Evolutionary conservation across 92 coral and sea anemone genomes (phyloP).

Genomic region (Paramuricea clavata): DNA sequence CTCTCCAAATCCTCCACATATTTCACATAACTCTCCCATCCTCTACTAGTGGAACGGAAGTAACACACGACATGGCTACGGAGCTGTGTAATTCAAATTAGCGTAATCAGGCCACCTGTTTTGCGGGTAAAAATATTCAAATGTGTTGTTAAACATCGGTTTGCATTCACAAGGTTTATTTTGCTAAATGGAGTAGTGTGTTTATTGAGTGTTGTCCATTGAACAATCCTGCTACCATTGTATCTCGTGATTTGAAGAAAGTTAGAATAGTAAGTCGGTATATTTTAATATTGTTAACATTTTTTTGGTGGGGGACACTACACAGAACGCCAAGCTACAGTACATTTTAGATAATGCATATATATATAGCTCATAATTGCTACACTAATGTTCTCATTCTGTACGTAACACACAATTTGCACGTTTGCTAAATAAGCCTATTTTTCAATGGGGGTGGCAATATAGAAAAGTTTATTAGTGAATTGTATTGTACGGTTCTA

Average conservation of each 20-base stretch:
- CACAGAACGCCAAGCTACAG: background rate
- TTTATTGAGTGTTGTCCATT: background rate
- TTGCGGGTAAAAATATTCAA: background rate
- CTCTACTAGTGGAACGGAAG: too few relatives aligned
- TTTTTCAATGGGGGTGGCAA: background rate
- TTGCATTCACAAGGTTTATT: background rate
- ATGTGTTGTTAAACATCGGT: background rate
- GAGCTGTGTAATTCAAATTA: background rate
- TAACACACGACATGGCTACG: too few relatives aligned
- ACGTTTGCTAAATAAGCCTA: background rate
- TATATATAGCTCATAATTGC: too few relatives aligned
- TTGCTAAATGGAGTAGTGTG: background rate
- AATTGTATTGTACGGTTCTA: too few relatives aligned
- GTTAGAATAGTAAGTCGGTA: too few relatives aligned
- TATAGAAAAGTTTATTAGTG: too few relatives aligned
- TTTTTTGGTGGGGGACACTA: too few relatives aligned
- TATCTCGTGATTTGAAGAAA: too few relatives aligned
- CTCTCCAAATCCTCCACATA: background rate
- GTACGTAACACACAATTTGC: background rate
- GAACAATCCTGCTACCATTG: too few relatives aligned
- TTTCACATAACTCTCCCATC: background rate
- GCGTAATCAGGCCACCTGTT: background rate
- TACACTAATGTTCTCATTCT: too few relatives aligned
- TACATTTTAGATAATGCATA: too few relatives aligned
- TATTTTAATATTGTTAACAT: too few relatives aligned